Evolutionary conservation across 2,797 vertebrate species (phyloP).

Genomic region (Lithobates pipiens): DNA sequence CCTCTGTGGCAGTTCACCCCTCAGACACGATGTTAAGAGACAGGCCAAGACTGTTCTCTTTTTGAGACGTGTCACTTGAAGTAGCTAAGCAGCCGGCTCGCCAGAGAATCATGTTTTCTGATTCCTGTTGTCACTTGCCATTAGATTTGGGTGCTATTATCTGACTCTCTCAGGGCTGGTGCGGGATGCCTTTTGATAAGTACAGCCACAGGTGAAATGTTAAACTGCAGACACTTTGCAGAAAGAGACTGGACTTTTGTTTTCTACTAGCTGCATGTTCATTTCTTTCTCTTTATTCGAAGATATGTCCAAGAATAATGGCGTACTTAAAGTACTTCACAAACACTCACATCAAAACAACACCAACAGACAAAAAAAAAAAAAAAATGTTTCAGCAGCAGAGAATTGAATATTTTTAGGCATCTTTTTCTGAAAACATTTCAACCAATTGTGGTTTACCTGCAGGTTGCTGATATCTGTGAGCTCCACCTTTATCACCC

Average conservation of each 20-base stretch:
- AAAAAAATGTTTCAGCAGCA: no score
- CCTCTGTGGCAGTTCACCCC: constrained; percentile 77
- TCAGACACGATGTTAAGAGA: constrained; percentile 80
- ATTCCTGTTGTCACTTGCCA: constrained; percentile 76
- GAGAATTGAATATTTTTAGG: no score
- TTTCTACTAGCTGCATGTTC: constrained; percentile 33
- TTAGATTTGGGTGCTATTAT: constrained; percentile 75
- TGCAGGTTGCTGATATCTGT: no score
- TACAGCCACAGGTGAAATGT: constrained; percentile 76
- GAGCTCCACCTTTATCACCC: no score
- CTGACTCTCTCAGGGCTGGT: constrained; percentile 71
- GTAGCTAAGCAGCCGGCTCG: constrained; percentile 70
- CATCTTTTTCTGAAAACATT: no score
- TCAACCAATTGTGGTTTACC: no score
- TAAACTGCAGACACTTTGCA: constrained; percentile 69
- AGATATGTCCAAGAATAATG: constrained; percentile 46
- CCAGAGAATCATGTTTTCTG: constrained; percentile 78
- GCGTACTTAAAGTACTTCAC: constrained; percentile 30
- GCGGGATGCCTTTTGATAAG: constrained; percentile 72
- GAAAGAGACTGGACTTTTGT: constrained; percentile 70
- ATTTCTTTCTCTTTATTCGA: constrained; percentile 11
- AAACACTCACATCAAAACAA: constrained; percentile 11
- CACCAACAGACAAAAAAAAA: neutral
- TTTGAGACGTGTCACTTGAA: constrained; percentile 78
- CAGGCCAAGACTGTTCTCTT: constrained; percentile 83